Conservation (phyloP, 2,113 vertebrate species). For the Callionymus lyra region DNA sequence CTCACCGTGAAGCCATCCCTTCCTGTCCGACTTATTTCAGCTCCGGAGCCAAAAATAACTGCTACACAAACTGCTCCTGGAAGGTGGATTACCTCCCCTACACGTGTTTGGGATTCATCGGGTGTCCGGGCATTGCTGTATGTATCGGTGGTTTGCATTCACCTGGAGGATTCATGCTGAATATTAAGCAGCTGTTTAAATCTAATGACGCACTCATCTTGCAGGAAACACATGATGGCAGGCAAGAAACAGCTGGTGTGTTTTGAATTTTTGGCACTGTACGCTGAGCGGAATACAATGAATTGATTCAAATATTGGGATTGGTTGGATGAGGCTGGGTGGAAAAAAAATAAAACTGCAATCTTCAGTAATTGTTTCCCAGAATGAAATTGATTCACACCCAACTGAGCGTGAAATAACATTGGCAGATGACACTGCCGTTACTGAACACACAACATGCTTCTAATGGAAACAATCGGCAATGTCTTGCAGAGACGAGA, state of each 20-base stretch:
- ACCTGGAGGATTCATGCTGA: neutral
- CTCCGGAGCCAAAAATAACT: conserved; percentile 45
- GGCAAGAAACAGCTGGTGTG: conserved; percentile 33
- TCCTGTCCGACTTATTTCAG: conserved; percentile 32
- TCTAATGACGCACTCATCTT: conserved; percentile 13
- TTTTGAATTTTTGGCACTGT: conserved; percentile 43
- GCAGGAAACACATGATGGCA: conserved; percentile 30
- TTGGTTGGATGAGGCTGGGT: conserved; percentile 33
- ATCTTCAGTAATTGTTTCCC: conserved; percentile 71
- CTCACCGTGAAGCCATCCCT: conserved; percentile 18
- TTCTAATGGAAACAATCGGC: conserved; percentile 67
- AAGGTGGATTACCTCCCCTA: conserved; percentile 37
- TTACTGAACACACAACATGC: conserved; percentile 58
- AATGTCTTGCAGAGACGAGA: conserved; percentile 42
- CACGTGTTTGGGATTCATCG: conserved; percentile 38
- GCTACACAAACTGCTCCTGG: too few species aligned
- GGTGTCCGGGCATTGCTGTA: too few species aligned
- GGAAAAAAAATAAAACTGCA: conserved; percentile 46
- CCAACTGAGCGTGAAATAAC: conserved; percentile 72
- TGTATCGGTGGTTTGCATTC: too few species aligned
- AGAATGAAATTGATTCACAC: conserved; percentile 74
- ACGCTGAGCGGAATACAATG: conserved; percentile 43
- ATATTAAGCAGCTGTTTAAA: conserved; percentile 27
- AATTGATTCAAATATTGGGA: conserved; percentile 66
- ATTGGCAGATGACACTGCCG: conserved; percentile 71